Conservation (phyloP, 2,888 invertebrate species). For the Petrolisthes cinctipes region DNA sequence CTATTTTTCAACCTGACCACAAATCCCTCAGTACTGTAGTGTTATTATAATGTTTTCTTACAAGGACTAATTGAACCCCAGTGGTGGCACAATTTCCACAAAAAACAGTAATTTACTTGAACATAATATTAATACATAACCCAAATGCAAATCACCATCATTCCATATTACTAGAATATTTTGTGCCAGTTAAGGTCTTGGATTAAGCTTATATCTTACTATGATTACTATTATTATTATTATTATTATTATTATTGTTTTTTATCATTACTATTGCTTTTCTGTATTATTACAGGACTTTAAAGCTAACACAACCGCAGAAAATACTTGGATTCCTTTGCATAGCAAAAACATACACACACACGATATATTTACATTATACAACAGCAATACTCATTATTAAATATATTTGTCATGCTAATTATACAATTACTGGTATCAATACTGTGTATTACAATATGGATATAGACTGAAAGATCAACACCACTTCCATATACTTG, state of each 20-base stretch:
- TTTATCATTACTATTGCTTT: conserved; percentile 14
- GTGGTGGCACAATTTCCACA: too few relatives aligned
- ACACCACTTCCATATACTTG: not conserved
- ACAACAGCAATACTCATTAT: not conserved
- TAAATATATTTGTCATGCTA: not conserved
- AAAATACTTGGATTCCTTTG: not conserved
- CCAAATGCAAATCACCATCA: too few relatives aligned
- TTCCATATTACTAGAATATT: too few relatives aligned
- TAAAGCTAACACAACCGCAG: conserved; percentile 2
- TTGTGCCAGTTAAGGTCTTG: too few relatives aligned
- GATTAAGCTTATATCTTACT: too few relatives aligned
- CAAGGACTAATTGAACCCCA: too few relatives aligned
- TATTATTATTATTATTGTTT: not conserved
- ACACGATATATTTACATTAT: not conserved
- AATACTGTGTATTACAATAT: not conserved
- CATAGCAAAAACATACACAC: not conserved
- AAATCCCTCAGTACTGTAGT: too few relatives aligned
- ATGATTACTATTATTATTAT: too few relatives aligned
- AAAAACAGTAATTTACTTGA: too few relatives aligned
- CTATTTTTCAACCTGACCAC: too few relatives aligned
- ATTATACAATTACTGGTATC: not conserved
- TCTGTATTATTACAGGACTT: not conserved
- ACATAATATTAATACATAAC: too few relatives aligned
- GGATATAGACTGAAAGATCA: not conserved
- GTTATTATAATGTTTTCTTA: too few relatives aligned